Evolutionary conservation across 2,888 invertebrate genomes (phyloP), one percentile per base, ranked within the genome.

Genomic region (Agrochola lychnidis): DNA sequence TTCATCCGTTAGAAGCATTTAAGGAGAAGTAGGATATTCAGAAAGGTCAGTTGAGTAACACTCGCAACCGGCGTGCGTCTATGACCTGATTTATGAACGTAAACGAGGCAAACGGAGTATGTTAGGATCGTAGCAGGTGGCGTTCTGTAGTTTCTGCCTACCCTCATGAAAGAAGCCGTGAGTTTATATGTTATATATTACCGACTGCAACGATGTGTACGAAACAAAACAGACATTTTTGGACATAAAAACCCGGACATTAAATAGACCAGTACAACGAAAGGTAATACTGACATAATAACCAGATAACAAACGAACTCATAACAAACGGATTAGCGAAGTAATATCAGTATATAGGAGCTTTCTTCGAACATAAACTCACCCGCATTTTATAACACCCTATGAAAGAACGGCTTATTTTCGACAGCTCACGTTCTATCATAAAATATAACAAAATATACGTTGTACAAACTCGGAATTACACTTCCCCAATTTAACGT

Each of bases 401-500:
- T 51, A 30, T 70, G 48, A 79, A 53, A 64, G 30, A 19, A 53
- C 25, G 25, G 42, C 45, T 66, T 66, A 75, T 59, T 53, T 30
- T 7, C 9, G 25, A 61, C 67, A 10, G 67, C 61, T 42, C 51
- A 66, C 51, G 42, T 66, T 45, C 25, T 25, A 25, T n/a, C 53
- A 48, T 62, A 53, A 42, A n/a, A 25, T 19, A 40, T 69, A 40
- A 69, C 40, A 70, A 70, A 66, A 61, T 51, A 61, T 48, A 81
- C 30, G 40, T 40, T 51, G 10, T 61, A 61, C 19, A 61, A 59
- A 61, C 30, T 30, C 59, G 0, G n/a, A 69, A 69, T 71, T 45
- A 68, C 62, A 45, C n/a, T 53, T 73, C 40, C 63, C 69, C 25
- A 62, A 81, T 85, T 82, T 56, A 70, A 67, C 45, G n/a, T 56